phyloP scores from a whole-genome alignment of 2,888 invertebrate species.

The Alviniconcha strummeri region DNA sequence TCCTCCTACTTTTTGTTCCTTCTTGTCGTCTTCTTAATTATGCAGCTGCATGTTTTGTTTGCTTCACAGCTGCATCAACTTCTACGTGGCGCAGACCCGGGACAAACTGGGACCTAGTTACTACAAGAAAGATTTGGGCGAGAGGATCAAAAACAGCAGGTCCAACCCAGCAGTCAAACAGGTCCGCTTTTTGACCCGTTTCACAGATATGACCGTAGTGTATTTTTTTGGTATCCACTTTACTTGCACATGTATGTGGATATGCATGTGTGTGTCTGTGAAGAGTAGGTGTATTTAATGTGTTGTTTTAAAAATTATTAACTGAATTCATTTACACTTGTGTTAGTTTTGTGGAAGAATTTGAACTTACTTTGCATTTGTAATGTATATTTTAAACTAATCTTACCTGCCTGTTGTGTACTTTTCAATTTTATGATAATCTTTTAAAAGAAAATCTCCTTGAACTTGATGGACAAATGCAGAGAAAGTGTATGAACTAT shows the following conservation, averaged over 20 bases:
- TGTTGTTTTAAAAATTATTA: neutral
- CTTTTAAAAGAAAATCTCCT: too few relatives aligned
- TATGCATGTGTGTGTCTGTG: neutral
- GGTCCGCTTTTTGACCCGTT: conserved; percentile 49
- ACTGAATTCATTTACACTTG: neutral
- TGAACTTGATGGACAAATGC: too few relatives aligned
- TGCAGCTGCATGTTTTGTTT: too few relatives aligned
- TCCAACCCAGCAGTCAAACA: conserved; percentile 72
- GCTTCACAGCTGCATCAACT: conserved; percentile 60
- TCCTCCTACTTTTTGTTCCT: too few relatives aligned
- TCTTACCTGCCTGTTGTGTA: too few relatives aligned
- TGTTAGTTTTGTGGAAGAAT: too few relatives aligned
- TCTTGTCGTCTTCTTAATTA: too few relatives aligned
- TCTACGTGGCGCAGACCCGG: conserved; percentile 53
- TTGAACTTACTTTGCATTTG: too few relatives aligned
- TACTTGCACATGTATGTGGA: neutral
- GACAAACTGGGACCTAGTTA: conserved; percentile 65
- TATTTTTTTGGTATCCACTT: neutral
- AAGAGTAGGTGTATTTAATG: neutral
- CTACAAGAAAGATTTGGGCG: conserved; percentile 70
- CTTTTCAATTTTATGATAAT: too few relatives aligned
- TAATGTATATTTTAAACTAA: too few relatives aligned
- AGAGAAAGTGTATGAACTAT: too few relatives aligned
- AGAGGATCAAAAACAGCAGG: conserved; percentile 52
- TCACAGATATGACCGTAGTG: neutral